Base-by-base conservation (phyloP, 2,888 invertebrate genomes). In the Thymelicus acteon region DNA sequence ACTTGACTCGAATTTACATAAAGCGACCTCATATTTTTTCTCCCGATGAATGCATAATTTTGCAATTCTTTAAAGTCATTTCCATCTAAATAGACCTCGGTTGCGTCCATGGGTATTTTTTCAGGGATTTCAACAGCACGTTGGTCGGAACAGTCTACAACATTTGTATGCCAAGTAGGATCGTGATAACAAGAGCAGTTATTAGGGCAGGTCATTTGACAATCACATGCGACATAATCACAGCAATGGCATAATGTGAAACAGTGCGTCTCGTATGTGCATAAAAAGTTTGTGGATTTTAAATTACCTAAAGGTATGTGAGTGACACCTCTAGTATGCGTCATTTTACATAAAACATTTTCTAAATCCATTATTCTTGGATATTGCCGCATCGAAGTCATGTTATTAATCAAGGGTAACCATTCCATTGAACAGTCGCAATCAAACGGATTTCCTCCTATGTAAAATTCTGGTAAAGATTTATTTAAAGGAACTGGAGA, bases 381-480 rank as follows among this genome's bases (percentile, higher is more conserved):
- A 88, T 98, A 97, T 85, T 97, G 97, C 71, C 97, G 95, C 78
- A 96, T 95, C 10, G 95, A 95, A 75, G 97, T 97, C 95, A 97
- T 96, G 90, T 97, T 97, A 93, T 98, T 98, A 90, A 98, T 97
- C 80, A 97, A 95, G 83, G 98, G 97, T 83, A 98, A 90, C 98
- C 98, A 99, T 88, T 98, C 98, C 98, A 98, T 98, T 65, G 97
- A 96, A 90, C 99, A 98, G 91, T 98, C 98, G 91, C 98, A 99
- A 85, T 97, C 96, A 92, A 98, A 97, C 74, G 98, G 98, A 94
- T 99, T 99, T 78, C 97, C 97, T 78, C 97, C 98, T 80, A 98
- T 95, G 88, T 97, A 98, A 91, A 98, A 97, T 90, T 98, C 97
- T 7, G 98, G 98, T 77, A 97, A 93, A 15, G 96, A 95, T 83